Evolutionary conservation across 2,888 invertebrate species (phyloP).

Genomic region (Drosophila hamatofila): DNA sequence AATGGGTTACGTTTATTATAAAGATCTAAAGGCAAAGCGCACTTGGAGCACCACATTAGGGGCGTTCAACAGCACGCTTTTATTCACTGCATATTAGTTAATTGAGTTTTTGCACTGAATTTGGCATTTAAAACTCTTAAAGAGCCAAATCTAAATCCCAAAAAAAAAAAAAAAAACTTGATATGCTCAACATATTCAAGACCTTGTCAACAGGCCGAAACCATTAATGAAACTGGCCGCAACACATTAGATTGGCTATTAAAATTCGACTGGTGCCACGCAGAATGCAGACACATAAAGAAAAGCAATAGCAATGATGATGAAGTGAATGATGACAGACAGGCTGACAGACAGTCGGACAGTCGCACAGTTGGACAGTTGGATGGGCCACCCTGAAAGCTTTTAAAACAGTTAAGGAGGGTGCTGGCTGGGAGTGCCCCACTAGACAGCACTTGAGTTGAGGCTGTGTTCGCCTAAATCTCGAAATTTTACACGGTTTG

Average conservation of each 20-base stretch:
- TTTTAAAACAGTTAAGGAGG: background rate
- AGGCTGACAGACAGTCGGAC: slow-evolving; percentile 3
- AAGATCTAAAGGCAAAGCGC: slow-evolving; percentile 45
- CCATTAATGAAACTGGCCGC: slow-evolving; percentile 62
- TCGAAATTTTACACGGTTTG: background rate
- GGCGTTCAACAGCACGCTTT: slow-evolving; percentile 41
- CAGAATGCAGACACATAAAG: slow-evolving; percentile 51
- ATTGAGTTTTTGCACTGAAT: slow-evolving; percentile 44
- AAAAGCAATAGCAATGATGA: slow-evolving; percentile 46
- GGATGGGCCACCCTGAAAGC: background rate
- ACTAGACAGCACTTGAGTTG: background rate
- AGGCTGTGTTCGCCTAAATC: background rate
- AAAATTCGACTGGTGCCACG: slow-evolving; percentile 39
- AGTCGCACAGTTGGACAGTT: background rate
- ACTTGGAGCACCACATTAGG: slow-evolving; percentile 49
- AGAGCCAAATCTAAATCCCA: background rate
- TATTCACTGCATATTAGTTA: slow-evolving; percentile 54
- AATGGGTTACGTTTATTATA: slow-evolving; percentile 56
- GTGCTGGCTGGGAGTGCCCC: background rate
- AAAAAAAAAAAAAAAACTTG: slow-evolving; percentile 13
- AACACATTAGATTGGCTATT: slow-evolving; percentile 51
- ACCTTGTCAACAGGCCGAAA: slow-evolving; percentile 59
- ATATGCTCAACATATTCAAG: slow-evolving; percentile 47
- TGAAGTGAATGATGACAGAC: slow-evolving; percentile 41
- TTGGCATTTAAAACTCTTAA: slow-evolving; percentile 37